Conservation (phyloP, 2,888 invertebrate genomes). For the Apodemia duryi region DNA sequence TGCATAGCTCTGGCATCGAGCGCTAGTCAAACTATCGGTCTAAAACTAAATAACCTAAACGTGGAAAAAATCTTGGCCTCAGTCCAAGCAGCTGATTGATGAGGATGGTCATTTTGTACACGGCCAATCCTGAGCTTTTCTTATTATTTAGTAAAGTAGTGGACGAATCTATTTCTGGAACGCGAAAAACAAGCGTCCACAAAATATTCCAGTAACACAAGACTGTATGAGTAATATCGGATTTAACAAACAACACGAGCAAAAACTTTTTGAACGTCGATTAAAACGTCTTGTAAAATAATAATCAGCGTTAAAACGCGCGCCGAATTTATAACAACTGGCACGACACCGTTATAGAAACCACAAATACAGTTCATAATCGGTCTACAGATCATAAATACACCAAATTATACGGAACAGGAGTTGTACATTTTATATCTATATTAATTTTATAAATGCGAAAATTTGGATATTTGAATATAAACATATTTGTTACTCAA, state of each 20-base stretch:
- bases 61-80: constrained; percentile 77
- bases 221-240: constrained; percentile 17
- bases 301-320: constrained; percentile 17
- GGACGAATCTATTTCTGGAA: constrained; percentile 74
- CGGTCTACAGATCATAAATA: not conserved
- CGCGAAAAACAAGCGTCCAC: constrained; percentile 71
- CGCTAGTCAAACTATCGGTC: constrained; percentile 66
- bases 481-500: no score
- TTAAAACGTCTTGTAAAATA: constrained; percentile 14
- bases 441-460: no score
- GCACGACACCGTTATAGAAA: constrained; percentile 24
- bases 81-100: constrained; percentile 78
- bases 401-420: not conserved
- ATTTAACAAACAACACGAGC: constrained; percentile 13
- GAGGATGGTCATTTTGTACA: constrained; percentile 79
- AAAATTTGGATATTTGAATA: no score
- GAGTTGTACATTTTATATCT: no score
- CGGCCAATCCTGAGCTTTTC: constrained; percentile 78
- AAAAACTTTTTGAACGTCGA: constrained; percentile 15
- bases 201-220: constrained; percentile 49
- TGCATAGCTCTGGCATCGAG: constrained; percentile 49
- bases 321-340: constrained; percentile 20
- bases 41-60: constrained; percentile 75
- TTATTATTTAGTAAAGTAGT: constrained; percentile 78
- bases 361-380: constrained; percentile 22